Evolutionary conservation across 92 coral and sea anemone species (phyloP), one percentile per base, ranked within the genome.

Genomic region (Bergia puertoricense): DNA sequence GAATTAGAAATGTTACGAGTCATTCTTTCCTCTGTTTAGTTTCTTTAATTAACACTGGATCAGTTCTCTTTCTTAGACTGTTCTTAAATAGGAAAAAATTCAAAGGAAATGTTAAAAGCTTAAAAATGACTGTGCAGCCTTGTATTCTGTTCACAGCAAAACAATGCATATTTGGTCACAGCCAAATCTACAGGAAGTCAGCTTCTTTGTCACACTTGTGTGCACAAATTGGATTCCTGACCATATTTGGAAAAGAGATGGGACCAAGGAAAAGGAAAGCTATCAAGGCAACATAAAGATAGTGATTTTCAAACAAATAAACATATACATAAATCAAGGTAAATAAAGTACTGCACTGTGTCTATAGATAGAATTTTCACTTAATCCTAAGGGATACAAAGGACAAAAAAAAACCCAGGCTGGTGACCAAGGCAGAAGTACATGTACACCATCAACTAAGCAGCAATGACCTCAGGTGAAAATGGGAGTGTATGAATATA

Each of bases 201-300:
- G 65, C 48, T 45, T 66, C 76, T 66, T 7, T 66, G 86, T 82
- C 77, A 82, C 86, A 82, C 86, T 22, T 82, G 62, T 82, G 62
- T 9, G 42, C 86, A 42, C 76, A 82, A 41, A 22, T 65, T 71
- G 36, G 46, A 82, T 82, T 66, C 86, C 77, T 67, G 74, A 66
- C 86, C 57, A 82, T 66, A 82, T 82, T 65, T 67, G 86, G 86
- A 82, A 82, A 0, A 22, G n/a, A 51, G 9, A 67, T 38, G 9
- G 6, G 30, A 30, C 30, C 65, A 56, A 6, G 38, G 44, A 16
- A 81, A 16, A 8, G n/a, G 39, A 38, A 16, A 14, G 36, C 7
- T 44, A 50, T 43, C n/a, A 11, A 48, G 41, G 51, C 36, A 16
- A 48, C 66, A 37, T 30, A 30, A 7, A 48, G 9, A 8, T 2